A percentile compares a stretch with the other conserved stretches of the same genome.
Evolutionary conservation across 2,888 invertebrate genomes (phyloP).

Genomic region (Rhagonycha fulva): DNA sequence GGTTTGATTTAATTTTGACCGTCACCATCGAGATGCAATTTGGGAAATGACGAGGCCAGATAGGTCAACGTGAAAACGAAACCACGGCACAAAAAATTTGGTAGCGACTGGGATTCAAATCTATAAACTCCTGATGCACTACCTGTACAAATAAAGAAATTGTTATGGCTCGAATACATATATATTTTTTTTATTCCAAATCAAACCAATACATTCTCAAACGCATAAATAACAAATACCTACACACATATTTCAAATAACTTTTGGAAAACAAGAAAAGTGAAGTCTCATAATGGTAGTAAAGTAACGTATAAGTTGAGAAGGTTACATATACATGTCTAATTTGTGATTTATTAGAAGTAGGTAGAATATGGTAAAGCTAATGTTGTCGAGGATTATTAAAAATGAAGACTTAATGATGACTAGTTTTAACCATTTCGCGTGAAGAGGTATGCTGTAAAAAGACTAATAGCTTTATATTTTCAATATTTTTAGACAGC

Average conservation of each 20-base stretch:
- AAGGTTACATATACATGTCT: too few species aligned
- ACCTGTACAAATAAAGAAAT: too few species aligned
- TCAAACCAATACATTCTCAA: not conserved
- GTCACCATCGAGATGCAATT: too few species aligned
- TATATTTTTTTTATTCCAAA: not conserved
- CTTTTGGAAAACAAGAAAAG: not conserved
- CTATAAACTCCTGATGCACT: too few species aligned
- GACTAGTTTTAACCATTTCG: not conserved
- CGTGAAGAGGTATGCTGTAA: not conserved
- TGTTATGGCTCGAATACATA: not conserved
- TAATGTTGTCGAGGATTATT: not conserved
- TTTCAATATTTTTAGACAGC: not conserved
- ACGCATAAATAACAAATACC: not conserved
- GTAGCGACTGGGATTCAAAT: too few species aligned
- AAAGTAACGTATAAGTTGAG: too few species aligned
- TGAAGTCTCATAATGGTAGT: not conserved
- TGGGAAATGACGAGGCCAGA: too few species aligned
- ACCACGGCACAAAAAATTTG: too few species aligned
- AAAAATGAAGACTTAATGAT: not conserved
- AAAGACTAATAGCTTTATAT: not conserved
- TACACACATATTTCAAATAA: not conserved
- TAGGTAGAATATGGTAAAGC: not conserved
- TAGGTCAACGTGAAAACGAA: too few species aligned
- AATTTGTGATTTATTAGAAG: not conserved
- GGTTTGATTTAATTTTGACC: too few species aligned